Conservation (phyloP, 2,113 vertebrate genomes). For the Diphyllodes magnificus region DNA sequence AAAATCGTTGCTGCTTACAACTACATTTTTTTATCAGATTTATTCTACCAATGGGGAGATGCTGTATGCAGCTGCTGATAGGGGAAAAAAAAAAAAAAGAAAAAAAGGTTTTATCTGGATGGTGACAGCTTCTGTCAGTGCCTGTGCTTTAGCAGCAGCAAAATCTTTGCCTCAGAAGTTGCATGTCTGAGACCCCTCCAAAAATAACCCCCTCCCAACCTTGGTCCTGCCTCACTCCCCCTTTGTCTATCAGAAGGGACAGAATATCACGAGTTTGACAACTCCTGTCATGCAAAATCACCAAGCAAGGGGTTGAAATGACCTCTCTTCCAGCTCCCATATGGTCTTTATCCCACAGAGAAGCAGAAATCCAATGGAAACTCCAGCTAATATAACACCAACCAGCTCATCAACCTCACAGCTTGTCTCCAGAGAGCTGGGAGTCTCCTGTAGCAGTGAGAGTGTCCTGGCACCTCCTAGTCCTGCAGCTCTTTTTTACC, state of each 20-base stretch:
- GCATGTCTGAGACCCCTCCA: not conserved
- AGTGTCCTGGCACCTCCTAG: not conserved
- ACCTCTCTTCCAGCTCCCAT: not conserved
- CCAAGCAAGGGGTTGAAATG: not conserved
- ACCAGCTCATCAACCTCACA: not conserved
- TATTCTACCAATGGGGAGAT: not conserved
- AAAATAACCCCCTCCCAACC: not conserved
- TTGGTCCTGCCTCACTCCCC: not conserved
- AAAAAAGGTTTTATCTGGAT: not conserved
- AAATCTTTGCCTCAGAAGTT: not conserved
- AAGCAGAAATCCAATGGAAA: not conserved
- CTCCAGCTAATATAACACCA: not conserved
- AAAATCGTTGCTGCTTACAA: constrained; percentile 37
- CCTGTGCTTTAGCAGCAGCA: not conserved
- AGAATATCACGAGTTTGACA: not conserved
- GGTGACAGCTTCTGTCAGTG: not conserved
- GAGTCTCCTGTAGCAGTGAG: not conserved
- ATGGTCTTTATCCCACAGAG: not conserved
- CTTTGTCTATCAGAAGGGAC: not conserved
- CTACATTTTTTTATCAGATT: constrained; percentile 47
- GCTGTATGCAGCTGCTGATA: not conserved
- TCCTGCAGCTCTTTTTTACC: not conserved
- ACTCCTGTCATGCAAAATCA: not conserved
- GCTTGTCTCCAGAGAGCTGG: not conserved
- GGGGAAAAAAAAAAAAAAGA: not conserved